Conservation (phyloP, 1,140 invertebrate species). For the Philopotamus ludificatus region DNA sequence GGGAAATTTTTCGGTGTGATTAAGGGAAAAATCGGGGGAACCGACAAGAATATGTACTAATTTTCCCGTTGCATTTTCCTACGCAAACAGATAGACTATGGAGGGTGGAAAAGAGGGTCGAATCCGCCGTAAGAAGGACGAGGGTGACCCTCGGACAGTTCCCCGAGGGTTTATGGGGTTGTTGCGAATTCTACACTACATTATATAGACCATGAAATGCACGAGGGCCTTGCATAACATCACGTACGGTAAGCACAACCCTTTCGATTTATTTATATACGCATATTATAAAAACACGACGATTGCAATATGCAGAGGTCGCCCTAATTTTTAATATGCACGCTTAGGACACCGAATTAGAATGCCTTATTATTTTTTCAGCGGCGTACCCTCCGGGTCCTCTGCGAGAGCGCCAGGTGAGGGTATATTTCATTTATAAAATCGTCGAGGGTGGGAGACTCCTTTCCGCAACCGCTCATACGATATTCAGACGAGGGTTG, state of each 20-base stretch:
- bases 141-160: conserved; percentile 29
- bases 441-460: conserved; percentile 22
- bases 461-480: conserved; percentile 29
- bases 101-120: conserved; percentile 20
- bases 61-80: conserved; percentile 28
- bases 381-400: background rate
- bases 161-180: conserved; percentile 12
- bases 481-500: conserved; percentile 33
- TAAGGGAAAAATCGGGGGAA: conserved; percentile 13
- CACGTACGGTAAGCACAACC: conserved; percentile 2
- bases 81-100: conserved; percentile 4
- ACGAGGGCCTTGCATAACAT: conserved; percentile 28
- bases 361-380: conserved; percentile 10
- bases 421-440: conserved; percentile 39
- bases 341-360: too few species aligned
- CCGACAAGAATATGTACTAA: conserved; percentile 20
- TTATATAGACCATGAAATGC: conserved; percentile 32
- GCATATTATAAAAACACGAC: too few species aligned
- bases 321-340: conserved; percentile 4
- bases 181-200: conserved; percentile 29
- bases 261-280: background rate
- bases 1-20: too few species aligned
- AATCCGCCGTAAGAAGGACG: conserved; percentile 6
- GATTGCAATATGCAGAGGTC: too few species aligned
- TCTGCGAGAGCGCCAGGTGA: conserved; percentile 24